Evolutionary conservation across 2,888 invertebrate genomes (phyloP).

Genomic region (Seira ritae): DNA sequence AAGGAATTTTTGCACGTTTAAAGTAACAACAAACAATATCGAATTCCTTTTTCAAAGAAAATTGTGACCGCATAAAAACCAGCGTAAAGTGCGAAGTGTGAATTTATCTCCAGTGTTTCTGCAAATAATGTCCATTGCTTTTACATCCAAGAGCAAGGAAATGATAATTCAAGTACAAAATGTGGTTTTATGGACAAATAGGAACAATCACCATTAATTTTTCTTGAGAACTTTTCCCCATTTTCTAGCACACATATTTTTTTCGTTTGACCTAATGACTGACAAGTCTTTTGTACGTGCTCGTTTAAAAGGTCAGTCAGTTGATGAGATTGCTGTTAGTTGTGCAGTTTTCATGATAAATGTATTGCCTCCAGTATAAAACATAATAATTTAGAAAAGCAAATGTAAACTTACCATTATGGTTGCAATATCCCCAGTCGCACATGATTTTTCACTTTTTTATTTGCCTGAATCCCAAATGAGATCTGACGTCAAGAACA

Average conservation of each 20-base stretch:
- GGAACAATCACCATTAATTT: no score
- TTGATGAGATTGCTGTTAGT: not conserved
- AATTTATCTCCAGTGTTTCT: conserved; percentile 24
- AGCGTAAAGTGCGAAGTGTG: conserved; percentile 5
- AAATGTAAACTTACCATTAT: conserved; percentile 67
- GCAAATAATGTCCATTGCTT: no score
- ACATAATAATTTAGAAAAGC: conserved; percentile 15
- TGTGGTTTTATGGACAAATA: no score
- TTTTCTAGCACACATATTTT: no score
- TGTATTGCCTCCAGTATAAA: not conserved
- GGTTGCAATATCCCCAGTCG: conserved; percentile 71
- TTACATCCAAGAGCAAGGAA: no score
- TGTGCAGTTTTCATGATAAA: not conserved
- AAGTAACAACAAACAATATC: not conserved
- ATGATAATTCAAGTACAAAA: no score
- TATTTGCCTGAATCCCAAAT: conserved; percentile 42
- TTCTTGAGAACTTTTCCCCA: no score
- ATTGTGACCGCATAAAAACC: not conserved
- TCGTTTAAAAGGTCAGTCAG: not conserved
- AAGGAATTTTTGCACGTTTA: not conserved
- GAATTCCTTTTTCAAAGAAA: not conserved
- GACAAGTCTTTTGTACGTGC: not conserved
- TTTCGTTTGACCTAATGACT: no score
- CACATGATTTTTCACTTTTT: conserved; percentile 53
- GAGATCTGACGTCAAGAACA: conserved; percentile 48